Percentiles rank a stretch among this genome's conserved stretches.
phyloP scores from a whole-genome alignment of 2,888 invertebrate species.

The Lepetodrilus schrolli region DNA sequence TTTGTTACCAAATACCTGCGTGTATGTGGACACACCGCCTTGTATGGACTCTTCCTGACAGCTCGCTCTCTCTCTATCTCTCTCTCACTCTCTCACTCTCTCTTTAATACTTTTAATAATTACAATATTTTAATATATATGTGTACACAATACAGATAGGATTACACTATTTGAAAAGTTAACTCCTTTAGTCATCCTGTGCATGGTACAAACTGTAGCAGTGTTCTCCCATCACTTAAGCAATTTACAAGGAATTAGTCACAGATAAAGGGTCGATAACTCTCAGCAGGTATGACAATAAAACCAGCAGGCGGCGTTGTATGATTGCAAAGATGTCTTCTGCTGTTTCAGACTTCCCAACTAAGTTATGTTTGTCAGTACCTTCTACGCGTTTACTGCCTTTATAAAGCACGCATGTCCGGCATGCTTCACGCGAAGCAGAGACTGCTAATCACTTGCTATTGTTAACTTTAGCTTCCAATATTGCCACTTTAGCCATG shows the following conservation, averaged over 20 bases:
- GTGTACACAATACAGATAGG: too few species aligned
- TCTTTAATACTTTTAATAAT: too few species aligned
- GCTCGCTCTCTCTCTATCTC: too few species aligned
- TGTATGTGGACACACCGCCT: too few species aligned
- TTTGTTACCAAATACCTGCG: too few species aligned
- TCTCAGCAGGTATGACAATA: conserved; percentile 11
- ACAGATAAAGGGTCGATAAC: conserved; percentile 15
- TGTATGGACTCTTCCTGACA: too few species aligned
- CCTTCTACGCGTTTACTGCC: not conserved
- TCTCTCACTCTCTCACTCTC: too few species aligned
- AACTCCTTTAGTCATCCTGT: not conserved
- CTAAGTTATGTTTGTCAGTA: not conserved
- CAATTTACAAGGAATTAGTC: conserved; percentile 25
- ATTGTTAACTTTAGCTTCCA: not conserved
- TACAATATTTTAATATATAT: too few species aligned
- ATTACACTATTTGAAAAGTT: too few species aligned
- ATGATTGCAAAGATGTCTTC: not conserved
- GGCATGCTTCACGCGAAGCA: not conserved
- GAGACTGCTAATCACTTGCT: not conserved
- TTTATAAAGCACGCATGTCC: not conserved
- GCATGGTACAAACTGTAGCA: not conserved
- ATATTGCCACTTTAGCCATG: not conserved
- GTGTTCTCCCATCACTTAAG: not conserved
- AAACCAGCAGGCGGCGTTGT: not conserved
- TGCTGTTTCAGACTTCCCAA: not conserved